Percentiles rank a stretch among this genome's conserved stretches.
These are phyloP conservation scores for Nasonia longicornis DNA, from an alignment of 1,140 invertebrate genomes.

Conservation along the genomic window DNA sequence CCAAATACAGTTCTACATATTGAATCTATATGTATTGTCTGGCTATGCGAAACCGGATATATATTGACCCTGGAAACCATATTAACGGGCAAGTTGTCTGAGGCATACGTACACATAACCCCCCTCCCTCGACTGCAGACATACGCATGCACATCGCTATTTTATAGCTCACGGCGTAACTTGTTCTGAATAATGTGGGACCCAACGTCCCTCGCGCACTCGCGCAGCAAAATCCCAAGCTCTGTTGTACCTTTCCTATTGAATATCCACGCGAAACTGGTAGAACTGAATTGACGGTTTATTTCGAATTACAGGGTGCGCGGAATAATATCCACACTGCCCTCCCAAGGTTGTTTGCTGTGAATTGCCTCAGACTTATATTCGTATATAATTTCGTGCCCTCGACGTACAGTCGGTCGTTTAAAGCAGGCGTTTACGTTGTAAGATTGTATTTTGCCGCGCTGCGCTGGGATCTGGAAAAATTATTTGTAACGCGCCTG, in stretches of 20 bases:
- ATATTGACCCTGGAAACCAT: slow-evolving; percentile 17
- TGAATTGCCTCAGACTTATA: too few species aligned
- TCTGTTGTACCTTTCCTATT: neutral
- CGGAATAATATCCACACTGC: neutral
- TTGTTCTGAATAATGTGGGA: slow-evolving; percentile 22
- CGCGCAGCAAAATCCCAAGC: neutral
- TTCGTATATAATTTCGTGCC: too few species aligned
- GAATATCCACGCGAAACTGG: neutral
- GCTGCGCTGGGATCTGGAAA: neutral
- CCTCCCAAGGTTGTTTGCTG: too few species aligned
- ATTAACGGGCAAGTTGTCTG: slow-evolving; percentile 8
- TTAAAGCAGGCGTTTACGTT: too few species aligned
- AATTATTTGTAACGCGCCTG: neutral
- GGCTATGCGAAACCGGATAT: neutral
- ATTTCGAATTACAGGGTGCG: neutral
- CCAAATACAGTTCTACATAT: neutral
- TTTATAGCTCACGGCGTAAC: neutral
- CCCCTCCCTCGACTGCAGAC: neutral
- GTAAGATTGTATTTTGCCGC: neutral
- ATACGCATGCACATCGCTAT: neutral
- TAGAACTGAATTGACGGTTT: slow-evolving; percentile 1
- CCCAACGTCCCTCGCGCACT: neutral
- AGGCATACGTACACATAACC: neutral
- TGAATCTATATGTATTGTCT: neutral
- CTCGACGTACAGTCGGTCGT: too few species aligned